Evolutionary conservation across 1,140 invertebrate species (phyloP).

Genomic region (Ostrea edulis): DNA sequence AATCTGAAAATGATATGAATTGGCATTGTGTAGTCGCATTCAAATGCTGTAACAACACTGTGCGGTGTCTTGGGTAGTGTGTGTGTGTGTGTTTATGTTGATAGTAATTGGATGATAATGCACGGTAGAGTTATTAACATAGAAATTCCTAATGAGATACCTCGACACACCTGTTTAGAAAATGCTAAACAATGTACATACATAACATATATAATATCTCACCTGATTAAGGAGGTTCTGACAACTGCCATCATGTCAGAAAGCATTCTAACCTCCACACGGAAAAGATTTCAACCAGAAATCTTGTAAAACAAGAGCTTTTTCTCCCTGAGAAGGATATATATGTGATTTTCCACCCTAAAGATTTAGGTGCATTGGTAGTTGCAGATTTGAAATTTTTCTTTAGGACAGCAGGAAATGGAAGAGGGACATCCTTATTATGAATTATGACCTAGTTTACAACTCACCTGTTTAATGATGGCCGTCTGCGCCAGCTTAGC

Average conservation of each 20-base stretch:
- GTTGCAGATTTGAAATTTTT: background rate
- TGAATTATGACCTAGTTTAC: background rate
- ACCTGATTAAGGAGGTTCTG: background rate
- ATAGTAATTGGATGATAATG: conserved; percentile 26
- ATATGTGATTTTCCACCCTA: background rate
- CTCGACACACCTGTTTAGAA: conserved; percentile 28
- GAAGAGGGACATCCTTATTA: background rate
- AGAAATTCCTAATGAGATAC: background rate
- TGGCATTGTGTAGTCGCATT: no score
- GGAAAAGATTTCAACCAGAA: background rate
- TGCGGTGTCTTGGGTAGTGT: background rate
- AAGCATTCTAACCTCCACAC: background rate
- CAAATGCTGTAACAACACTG: no score
- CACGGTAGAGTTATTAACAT: background rate
- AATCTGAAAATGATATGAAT: no score
- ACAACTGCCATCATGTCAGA: background rate
- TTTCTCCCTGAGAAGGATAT: background rate
- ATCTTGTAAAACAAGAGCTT: background rate
- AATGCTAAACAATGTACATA: conserved; percentile 37
- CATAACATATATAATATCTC: conserved; percentile 30
- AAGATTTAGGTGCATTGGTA: background rate
- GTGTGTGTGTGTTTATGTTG: background rate
- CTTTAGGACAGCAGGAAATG: background rate
- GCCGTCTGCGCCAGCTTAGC: conserved; percentile 77
- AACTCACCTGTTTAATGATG: conserved; percentile 78